A percentile compares a stretch with the other conserved stretches of the same genome.
These are phyloP conservation scores for Marisa cornuarietis DNA, from an alignment of 1,140 invertebrate genomes.

Conservation along the genomic window DNA sequence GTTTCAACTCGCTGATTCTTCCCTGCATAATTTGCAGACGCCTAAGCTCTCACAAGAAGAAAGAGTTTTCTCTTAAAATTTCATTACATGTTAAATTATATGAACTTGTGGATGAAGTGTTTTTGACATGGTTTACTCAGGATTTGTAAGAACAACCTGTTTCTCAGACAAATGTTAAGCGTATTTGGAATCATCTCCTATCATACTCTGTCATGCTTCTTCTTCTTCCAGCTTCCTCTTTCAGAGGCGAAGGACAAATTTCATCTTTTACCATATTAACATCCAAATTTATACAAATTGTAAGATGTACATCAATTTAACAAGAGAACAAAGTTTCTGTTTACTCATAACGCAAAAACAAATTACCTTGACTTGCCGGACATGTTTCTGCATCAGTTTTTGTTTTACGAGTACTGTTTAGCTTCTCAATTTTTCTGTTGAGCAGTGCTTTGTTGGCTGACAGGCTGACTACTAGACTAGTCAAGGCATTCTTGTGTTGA, in stretches of 20 bases:
- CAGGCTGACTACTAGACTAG: conserved; percentile 34
- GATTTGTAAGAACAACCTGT: background rate
- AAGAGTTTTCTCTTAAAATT: background rate
- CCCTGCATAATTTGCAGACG: background rate
- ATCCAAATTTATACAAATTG: background rate
- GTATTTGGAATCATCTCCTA: too few species aligned
- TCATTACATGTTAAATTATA: too few species aligned
- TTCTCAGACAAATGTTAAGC: too few species aligned
- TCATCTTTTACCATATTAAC: background rate
- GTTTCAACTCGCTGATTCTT: background rate
- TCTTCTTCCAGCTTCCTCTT: too few species aligned
- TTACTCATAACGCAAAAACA: background rate
- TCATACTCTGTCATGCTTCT: too few species aligned
- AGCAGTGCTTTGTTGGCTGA: conserved; percentile 42
- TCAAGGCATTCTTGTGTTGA: conserved; percentile 32
- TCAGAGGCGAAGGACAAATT: background rate
- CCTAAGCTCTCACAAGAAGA: background rate
- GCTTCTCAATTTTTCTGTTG: conserved; percentile 46
- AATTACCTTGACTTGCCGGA: background rate
- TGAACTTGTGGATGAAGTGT: too few species aligned
- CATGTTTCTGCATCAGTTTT: background rate
- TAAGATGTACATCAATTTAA: background rate
- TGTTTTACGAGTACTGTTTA: conserved; percentile 29
- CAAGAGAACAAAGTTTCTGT: background rate
- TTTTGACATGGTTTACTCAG: too few species aligned